A percentile compares a stretch with the other conserved stretches of the same genome.
Conservation (phyloP, 2,113 vertebrate genomes). For the Notothenia coriiceps region DNA sequence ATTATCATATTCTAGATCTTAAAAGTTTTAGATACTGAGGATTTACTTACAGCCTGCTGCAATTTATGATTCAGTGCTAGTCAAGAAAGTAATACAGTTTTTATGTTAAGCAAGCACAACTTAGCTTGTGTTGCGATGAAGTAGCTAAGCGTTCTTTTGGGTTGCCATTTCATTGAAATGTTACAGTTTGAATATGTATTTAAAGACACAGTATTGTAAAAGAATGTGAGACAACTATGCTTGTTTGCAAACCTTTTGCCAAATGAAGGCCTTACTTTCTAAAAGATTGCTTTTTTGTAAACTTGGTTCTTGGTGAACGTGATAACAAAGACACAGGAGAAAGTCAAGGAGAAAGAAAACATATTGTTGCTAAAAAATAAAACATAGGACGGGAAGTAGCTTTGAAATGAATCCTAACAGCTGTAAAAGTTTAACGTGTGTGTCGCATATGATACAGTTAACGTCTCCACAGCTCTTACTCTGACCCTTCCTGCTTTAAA, state of each 20-base stretch:
- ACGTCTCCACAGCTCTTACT: constrained; percentile 34
- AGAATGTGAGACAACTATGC: background rate
- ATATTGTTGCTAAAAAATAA: background rate
- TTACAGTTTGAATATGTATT: constrained; percentile 9
- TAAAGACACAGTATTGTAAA: background rate
- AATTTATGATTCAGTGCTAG: background rate
- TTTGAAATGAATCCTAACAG: background rate
- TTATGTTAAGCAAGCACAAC: too few species aligned
- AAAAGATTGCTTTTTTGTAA: background rate
- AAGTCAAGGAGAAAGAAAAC: background rate
- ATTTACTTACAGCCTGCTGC: too few species aligned
- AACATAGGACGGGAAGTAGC: background rate
- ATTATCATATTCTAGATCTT: background rate
- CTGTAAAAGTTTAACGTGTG: constrained; percentile 3
- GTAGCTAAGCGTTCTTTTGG: too few species aligned
- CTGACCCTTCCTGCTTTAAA: constrained; percentile 48
- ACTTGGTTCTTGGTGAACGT: constrained; percentile 8
- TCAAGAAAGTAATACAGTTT: too few species aligned
- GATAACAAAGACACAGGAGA: constrained; percentile 12
- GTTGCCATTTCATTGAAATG: constrained; percentile 4
- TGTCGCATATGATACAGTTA: constrained; percentile 32
- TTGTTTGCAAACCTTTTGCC: background rate
- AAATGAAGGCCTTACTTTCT: background rate
- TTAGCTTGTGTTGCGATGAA: too few species aligned
- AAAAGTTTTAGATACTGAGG: background rate